These are phyloP conservation scores for Alethe diademata DNA, from an alignment of 2,113 vertebrate species.

Conservation along the genomic window DNA sequence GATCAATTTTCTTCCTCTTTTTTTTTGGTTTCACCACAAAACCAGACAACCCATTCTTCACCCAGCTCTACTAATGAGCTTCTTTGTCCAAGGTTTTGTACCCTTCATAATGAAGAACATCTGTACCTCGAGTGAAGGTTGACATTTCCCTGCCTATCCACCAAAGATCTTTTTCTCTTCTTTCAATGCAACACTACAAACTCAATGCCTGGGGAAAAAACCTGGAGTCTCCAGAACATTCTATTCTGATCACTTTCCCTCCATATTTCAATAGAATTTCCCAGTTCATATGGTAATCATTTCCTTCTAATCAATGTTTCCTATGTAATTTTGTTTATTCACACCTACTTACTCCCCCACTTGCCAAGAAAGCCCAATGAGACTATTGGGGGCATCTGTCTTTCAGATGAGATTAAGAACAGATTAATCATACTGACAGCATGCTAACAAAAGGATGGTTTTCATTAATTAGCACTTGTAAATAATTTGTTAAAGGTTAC, in stretches of 20 bases:
- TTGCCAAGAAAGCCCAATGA: conserved; percentile 24
- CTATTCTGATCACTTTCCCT: conserved; percentile 26
- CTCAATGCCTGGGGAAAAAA: background rate
- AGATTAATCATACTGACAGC: conserved; percentile 23
- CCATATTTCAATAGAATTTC: conserved; percentile 16
- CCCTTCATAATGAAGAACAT: conserved; percentile 27
- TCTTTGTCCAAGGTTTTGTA: background rate
- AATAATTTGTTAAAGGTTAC: conserved; percentile 7
- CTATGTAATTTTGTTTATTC: conserved; percentile 10
- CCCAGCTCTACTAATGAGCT: conserved; percentile 8
- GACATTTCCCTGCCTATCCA: conserved; percentile 35
- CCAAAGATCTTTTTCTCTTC: background rate
- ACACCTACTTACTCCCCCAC: background rate
- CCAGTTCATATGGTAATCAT: conserved; percentile 42
- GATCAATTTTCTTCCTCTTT: background rate
- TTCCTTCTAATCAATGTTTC: conserved; percentile 47
- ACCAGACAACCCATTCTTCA: background rate
- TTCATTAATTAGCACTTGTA: conserved; percentile 33
- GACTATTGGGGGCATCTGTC: background rate
- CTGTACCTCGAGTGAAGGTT: conserved; percentile 12
- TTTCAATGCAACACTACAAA: background rate
- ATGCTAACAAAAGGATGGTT: conserved; percentile 1
- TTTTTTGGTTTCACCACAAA: background rate
- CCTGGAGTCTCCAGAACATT: conserved; percentile 14
- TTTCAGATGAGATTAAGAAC: background rate